phyloP scores from a whole-genome alignment of 2,113 vertebrate species.

The Pluvianellus socialis region DNA sequence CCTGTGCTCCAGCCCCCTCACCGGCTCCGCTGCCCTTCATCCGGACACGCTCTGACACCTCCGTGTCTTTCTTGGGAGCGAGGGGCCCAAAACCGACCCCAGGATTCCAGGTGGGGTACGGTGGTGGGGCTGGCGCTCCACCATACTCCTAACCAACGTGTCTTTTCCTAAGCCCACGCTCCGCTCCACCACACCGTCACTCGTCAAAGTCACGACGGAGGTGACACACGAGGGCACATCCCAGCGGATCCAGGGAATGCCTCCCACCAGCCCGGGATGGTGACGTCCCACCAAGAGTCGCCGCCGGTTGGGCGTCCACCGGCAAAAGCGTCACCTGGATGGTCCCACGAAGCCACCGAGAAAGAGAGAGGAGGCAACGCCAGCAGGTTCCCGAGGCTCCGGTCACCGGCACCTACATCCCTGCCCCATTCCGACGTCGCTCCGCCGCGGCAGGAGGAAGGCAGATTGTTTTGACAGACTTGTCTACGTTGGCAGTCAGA shows the following conservation, averaged over 20 bases:
- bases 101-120: background rate
- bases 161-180: no score
- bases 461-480: background rate
- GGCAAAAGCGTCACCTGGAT: fast-evolving
- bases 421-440: background rate
- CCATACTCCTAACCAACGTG: fast-evolving
- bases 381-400: background rate
- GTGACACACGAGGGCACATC: background rate
- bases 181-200: background rate
- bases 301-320: background rate
- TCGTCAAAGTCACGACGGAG: fast-evolving
- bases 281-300: fast-evolving
- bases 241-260: fast-evolving
- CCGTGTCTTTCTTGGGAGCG: background rate
- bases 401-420: background rate
- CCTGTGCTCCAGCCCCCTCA: background rate
- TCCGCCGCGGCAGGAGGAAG: background rate
- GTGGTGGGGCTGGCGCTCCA: background rate
- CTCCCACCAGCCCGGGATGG: background rate
- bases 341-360: fast-evolving
- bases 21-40: background rate
- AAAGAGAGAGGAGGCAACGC: background rate
- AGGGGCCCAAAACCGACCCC: background rate
- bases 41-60: background rate
- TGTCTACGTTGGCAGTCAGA: fast-evolving